Conservation (phyloP, 2,888 invertebrate species). For the Dryobota labecula region DNA sequence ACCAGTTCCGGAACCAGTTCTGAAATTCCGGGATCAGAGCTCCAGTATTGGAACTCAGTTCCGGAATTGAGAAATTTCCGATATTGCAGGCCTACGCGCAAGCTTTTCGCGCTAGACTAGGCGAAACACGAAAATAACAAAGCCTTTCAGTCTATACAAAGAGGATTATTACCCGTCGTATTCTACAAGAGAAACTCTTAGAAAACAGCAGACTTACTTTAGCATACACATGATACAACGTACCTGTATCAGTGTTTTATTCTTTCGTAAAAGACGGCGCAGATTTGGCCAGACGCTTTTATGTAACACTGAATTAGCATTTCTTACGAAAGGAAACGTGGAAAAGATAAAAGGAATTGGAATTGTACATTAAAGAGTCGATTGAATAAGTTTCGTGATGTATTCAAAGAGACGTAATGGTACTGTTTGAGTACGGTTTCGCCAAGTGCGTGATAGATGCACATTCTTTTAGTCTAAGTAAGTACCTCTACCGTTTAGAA, state of each 20-base stretch:
- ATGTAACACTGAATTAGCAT: conserved; percentile 56
- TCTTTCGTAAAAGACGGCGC: conserved; percentile 43
- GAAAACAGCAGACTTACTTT: conserved; percentile 37
- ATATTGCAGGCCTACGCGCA: no score
- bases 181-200: conserved; percentile 35
- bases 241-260: conserved; percentile 53
- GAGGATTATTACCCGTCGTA: conserved; percentile 43
- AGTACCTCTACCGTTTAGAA: not conserved
- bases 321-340: conserved; percentile 45
- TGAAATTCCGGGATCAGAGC: no score
- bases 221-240: conserved; percentile 21
- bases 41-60: no score
- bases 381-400: conserved; percentile 55
- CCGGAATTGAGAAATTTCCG: no score
- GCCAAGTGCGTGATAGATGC: conserved; percentile 30
- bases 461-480: conserved; percentile 30
- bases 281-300: conserved; percentile 53
- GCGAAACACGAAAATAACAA: conserved; percentile 33
- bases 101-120: not conserved
- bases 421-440: conserved; percentile 19
- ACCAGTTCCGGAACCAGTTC: no score
- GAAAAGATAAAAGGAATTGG: conserved; percentile 51
- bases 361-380: conserved; percentile 45
- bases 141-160: conserved; percentile 41
- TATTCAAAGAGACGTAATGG: conserved; percentile 33